Conservation (phyloP, 1,140 invertebrate genomes). For the Octopus bimaculoides region DNA sequence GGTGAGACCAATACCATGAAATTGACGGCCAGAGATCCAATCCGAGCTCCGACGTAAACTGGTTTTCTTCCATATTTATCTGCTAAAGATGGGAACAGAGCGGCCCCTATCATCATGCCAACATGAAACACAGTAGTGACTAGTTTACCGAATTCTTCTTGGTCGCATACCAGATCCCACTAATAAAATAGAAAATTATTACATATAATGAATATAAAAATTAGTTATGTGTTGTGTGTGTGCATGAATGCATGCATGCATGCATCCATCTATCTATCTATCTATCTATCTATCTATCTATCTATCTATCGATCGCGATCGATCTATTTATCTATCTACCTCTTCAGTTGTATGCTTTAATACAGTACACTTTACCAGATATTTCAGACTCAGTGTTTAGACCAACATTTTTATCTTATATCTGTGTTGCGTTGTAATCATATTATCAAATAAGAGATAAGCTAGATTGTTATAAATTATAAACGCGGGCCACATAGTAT, state of each 20-base stretch:
- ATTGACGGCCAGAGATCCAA: conserved; percentile 18
- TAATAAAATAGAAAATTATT: conserved; percentile 17
- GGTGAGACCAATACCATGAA: conserved; percentile 27
- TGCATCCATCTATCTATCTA: neutral
- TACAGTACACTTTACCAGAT: too few relatives aligned
- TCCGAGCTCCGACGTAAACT: conserved; percentile 22
- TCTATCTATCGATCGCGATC: neutral
- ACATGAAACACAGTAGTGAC: conserved; percentile 38
- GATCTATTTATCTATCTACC: neutral
- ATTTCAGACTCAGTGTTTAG: too few relatives aligned
- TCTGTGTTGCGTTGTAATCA: too few relatives aligned
- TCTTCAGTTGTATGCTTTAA: too few relatives aligned
- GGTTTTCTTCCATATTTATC: conserved; percentile 40
- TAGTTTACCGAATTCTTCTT: conserved; percentile 32
- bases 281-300: neutral
- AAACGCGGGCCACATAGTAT: too few relatives aligned
- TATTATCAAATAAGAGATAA: too few relatives aligned
- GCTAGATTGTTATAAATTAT: too few relatives aligned
- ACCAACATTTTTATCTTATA: too few relatives aligned
- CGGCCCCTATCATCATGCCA: conserved; percentile 37
- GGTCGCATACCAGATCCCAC: conserved; percentile 48
- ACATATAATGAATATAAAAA: neutral
- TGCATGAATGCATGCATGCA: neutral
- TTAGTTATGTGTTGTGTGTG: neutral
- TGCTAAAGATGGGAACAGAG: conserved; percentile 31